These are phyloP conservation scores for Pachypeltis micranthus DNA, from an alignment of 1,140 invertebrate genomes.

Conservation along the genomic window DNA sequence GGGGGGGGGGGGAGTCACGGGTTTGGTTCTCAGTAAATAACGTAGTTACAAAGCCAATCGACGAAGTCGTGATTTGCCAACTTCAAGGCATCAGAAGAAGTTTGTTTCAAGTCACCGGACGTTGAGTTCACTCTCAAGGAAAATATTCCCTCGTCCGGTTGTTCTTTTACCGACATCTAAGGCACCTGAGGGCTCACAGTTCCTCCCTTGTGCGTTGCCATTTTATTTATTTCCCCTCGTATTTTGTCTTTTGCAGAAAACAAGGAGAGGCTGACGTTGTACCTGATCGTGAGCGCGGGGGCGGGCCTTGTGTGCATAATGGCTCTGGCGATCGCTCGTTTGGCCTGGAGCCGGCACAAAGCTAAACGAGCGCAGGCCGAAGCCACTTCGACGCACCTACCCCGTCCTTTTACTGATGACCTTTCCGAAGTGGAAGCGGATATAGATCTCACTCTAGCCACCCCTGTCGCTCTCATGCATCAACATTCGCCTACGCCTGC, in stretches of 20 bases:
- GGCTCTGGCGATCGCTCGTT: conserved; percentile 49
- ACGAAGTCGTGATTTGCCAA: too few relatives aligned
- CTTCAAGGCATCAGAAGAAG: too few relatives aligned
- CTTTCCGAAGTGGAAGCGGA: conserved; percentile 60
- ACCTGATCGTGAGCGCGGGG: conserved; percentile 57
- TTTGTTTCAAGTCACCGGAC: too few relatives aligned
- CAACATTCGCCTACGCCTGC: conserved; percentile 21
- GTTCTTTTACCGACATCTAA: too few relatives aligned
- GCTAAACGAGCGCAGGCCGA: conserved; percentile 40
- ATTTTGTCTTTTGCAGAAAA: conserved; percentile 64
- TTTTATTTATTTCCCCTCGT: background rate
- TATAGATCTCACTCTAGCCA: conserved; percentile 41
- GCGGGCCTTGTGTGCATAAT: conserved; percentile 54
- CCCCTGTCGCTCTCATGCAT: conserved; percentile 24
- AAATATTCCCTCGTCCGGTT: too few relatives aligned
- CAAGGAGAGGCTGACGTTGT: conserved; percentile 62
- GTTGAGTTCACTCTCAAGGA: too few relatives aligned
- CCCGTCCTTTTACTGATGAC: conserved; percentile 49
- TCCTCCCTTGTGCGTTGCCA: background rate
- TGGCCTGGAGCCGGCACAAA: conserved; percentile 47
- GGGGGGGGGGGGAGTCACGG: too few relatives aligned
- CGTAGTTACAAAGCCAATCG: too few relatives aligned
- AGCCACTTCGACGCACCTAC: conserved; percentile 44
- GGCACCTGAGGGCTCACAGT: too few relatives aligned
- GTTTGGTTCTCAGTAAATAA: too few relatives aligned